Conservation (phyloP, 2,113 vertebrate genomes). For the Laticauda laticaudata region DNA sequence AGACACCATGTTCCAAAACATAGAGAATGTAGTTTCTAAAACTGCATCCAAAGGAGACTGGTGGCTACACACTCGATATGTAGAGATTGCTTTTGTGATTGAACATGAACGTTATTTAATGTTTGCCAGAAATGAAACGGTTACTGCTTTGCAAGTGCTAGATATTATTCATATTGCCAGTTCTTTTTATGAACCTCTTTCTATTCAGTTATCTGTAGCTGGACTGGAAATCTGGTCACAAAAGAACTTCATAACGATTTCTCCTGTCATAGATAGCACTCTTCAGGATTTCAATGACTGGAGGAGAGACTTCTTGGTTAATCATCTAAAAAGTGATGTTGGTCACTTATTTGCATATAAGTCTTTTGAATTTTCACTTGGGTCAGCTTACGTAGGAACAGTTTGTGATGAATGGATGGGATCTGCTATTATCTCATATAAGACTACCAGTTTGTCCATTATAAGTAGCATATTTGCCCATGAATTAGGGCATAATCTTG, state of each 20-base stretch:
- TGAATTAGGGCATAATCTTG: slow-evolving; percentile 34
- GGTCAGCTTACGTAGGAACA: neutral
- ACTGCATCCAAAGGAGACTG: neutral
- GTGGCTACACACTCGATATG: slow-evolving; percentile 1
- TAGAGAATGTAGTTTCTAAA: neutral
- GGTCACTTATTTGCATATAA: slow-evolving; percentile 37
- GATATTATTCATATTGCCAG: slow-evolving; percentile 4
- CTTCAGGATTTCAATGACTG: neutral
- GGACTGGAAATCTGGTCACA: slow-evolving; percentile 25
- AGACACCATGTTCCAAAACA: slow-evolving; percentile 13
- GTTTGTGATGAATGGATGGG: neutral
- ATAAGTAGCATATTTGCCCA: slow-evolving; percentile 20
- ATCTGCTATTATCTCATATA: slow-evolving; percentile 1
- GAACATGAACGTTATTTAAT: slow-evolving; percentile 11
- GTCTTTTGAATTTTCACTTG: neutral
- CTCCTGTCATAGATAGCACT: neutral
- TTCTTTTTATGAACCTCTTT: neutral
- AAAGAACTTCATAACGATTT: slow-evolving; percentile 5
- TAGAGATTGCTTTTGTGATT: slow-evolving; percentile 12
- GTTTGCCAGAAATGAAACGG: slow-evolving; percentile 34
- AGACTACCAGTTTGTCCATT: neutral
- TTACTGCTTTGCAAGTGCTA: neutral
- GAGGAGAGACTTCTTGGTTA: neutral
- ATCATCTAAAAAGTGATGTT: slow-evolving; percentile 37
- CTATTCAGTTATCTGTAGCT: neutral